Evolutionary conservation across 2,888 invertebrate species (phyloP).

Genomic region (Caradrina kadenii): DNA sequence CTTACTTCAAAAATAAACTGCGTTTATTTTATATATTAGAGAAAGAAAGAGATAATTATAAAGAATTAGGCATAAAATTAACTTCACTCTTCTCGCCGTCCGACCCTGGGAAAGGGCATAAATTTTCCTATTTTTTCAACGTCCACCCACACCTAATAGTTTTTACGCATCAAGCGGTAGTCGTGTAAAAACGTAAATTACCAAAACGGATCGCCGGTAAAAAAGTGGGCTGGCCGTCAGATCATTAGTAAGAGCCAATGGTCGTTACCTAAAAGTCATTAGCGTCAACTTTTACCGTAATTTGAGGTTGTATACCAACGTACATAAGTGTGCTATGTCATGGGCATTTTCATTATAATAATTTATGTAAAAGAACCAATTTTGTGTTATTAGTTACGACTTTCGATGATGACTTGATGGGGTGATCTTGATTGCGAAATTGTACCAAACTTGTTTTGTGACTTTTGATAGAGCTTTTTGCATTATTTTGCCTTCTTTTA

Average conservation of each 20-base stretch:
- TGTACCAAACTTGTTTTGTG: constrained; percentile 59
- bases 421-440: constrained; percentile 73
- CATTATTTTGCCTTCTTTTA: constrained; percentile 53
- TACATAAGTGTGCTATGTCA: constrained; percentile 65
- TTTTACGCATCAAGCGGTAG: constrained; percentile 78
- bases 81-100: constrained; percentile 2
- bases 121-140: constrained; percentile 64
- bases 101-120: constrained; percentile 55
- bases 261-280: constrained; percentile 90
- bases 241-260: constrained; percentile 89
- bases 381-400: constrained; percentile 81
- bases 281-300: constrained; percentile 88
- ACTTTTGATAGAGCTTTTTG: constrained; percentile 61
- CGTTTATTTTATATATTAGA: background rate
- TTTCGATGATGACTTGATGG: constrained; percentile 77
- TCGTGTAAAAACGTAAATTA: constrained; percentile 82
- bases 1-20: background rate
- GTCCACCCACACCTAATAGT: constrained; percentile 68
- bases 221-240: constrained; percentile 86
- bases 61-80: constrained; percentile 41
- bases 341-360: constrained; percentile 79
- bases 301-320: constrained; percentile 79
- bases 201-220: constrained; percentile 86
- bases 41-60: constrained; percentile 6
- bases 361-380: constrained; percentile 86